Evolutionary conservation across 23 tunicate species (phyloP).

Genomic region (Oikopleura dioica): DNA sequence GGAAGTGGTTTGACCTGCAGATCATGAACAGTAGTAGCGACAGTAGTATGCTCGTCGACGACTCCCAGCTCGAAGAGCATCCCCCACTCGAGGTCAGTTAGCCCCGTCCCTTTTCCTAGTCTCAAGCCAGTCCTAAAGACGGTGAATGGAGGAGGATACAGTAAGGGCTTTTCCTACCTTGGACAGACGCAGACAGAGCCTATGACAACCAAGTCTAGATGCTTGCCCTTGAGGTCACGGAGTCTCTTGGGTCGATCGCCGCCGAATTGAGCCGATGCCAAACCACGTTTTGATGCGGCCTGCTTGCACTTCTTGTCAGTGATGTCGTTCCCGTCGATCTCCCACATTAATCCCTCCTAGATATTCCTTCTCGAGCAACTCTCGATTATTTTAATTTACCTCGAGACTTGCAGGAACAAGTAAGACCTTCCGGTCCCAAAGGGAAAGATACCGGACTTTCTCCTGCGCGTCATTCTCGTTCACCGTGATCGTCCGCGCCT

Average conservation of each 20-base stretch:
- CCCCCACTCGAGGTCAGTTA: conserved; percentile 1
- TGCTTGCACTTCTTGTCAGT: conserved; percentile 5
- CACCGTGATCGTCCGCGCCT: neutral
- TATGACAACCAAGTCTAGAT: neutral
- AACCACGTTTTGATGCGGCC: conserved; percentile 5
- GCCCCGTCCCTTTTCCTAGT: neutral
- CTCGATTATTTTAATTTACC: neutral
- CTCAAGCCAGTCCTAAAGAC: conserved; percentile 1
- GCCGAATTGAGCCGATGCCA: neutral
- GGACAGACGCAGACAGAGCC: conserved; percentile 11
- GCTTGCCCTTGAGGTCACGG: neutral
- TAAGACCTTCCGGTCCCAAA: conserved; percentile 3
- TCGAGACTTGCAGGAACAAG: neutral
- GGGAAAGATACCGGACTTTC: neutral
- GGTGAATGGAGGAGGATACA: too few species aligned
- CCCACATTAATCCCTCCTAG: conserved; percentile 12
- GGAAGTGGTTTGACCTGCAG: neutral
- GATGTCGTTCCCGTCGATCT: conserved; percentile 8
- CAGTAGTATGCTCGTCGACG: neutral
- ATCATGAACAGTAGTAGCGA: conserved; percentile 8
- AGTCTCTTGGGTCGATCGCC: neutral
- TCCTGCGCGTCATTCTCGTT: neutral
- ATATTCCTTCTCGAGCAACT: too few species aligned
- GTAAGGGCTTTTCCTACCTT: neutral
- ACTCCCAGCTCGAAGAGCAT: neutral